Percentiles rank a stretch among this genome's conserved stretches.
Evolutionary conservation across 2,888 invertebrate species (phyloP).

Genomic region (Ophion ventricosus): DNA sequence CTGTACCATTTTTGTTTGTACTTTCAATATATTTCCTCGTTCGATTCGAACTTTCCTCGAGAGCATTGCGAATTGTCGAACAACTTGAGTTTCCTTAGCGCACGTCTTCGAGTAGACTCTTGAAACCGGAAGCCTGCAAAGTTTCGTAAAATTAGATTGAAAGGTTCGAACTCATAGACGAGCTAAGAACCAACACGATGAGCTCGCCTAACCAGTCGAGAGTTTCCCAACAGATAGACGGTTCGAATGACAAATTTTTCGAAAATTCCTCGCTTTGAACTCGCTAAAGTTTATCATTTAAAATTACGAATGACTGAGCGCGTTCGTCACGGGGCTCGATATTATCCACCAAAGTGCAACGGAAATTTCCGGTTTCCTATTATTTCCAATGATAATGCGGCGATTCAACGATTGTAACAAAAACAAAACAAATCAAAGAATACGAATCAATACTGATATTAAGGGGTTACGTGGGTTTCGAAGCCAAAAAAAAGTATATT

Average conservation of each 20-base stretch:
- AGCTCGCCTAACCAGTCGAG: neutral
- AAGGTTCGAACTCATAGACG: conserved; percentile 3
- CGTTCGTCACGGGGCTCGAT: too few species aligned
- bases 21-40: neutral
- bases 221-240: neutral
- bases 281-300: neutral
- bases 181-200: neutral
- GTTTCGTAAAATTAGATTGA: conserved; percentile 24
- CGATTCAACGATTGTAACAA: too few species aligned
- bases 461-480: too few species aligned
- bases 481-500: too few species aligned
- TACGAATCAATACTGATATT: too few species aligned
- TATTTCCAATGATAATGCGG: too few species aligned
- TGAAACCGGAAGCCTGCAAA: conserved; percentile 31
- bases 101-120: conserved; percentile 9
- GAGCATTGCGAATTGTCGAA: neutral
- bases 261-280: neutral
- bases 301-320: neutral
- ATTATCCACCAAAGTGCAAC: too few species aligned
- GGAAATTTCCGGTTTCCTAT: too few species aligned
- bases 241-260: neutral
- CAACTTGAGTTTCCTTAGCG: neutral
- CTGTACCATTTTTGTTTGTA: neutral
- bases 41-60: neutral
- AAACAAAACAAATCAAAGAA: too few species aligned